These are phyloP conservation scores for Hyles vespertilio DNA, from an alignment of 1,140 invertebrate species.

Conservation along the genomic window DNA sequence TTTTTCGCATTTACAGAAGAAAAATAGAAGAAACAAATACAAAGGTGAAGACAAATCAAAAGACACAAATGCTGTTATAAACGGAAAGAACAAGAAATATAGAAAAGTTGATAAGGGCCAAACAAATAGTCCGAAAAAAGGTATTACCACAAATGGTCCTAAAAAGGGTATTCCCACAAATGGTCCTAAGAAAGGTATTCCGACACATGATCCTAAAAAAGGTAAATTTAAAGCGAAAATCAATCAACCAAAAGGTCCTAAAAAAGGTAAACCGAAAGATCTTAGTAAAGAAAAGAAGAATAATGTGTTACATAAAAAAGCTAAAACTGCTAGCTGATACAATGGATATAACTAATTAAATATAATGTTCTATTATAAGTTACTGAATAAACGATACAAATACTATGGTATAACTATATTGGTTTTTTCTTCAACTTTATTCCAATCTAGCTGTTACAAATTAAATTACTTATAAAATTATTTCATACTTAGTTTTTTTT, in stretches of 20 bases:
- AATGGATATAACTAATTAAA: too few species aligned
- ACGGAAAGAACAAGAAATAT: conserved; percentile 44
- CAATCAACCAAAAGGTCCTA: too few species aligned
- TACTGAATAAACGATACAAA: too few species aligned
- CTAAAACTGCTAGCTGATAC: conserved; percentile 2
- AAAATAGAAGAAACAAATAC: conserved; percentile 39
- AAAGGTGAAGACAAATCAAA: conserved; percentile 22
- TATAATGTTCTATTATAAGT: too few species aligned
- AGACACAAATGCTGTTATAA: conserved; percentile 30
- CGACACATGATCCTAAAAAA: background rate
- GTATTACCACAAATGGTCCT: background rate
- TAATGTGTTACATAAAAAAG: conserved; percentile 15
- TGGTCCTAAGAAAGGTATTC: background rate
- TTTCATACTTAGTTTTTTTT: too few species aligned
- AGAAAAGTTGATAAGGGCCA: conserved; percentile 27
- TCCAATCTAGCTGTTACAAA: too few species aligned
- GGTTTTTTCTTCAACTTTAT: too few species aligned
- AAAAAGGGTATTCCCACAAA: background rate
- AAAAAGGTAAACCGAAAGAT: too few species aligned
- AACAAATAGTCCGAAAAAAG: conserved; percentile 11
- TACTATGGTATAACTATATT: too few species aligned
- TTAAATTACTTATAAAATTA: too few species aligned
- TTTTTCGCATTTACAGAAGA: conserved; percentile 37
- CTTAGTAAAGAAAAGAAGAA: conserved; percentile 23
- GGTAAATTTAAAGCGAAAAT: conserved; percentile 4